Conservation (phyloP, 2,888 invertebrate genomes). For the Crepidodera aurea region DNA sequence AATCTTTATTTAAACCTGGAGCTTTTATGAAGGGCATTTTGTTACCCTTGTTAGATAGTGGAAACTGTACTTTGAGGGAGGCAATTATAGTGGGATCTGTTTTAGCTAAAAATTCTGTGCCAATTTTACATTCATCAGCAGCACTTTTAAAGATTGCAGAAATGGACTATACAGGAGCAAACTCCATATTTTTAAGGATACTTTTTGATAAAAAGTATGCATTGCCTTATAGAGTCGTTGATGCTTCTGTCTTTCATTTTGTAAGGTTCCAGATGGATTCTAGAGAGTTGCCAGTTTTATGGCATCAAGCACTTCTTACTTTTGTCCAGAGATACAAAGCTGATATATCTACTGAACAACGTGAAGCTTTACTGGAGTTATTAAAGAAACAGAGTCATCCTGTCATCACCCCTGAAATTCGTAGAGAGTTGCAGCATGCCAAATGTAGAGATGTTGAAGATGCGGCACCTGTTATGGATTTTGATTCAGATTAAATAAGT, state of each 20-base stretch:
- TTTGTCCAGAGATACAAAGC: conserved; percentile 96
- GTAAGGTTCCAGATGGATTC: conserved; percentile 87
- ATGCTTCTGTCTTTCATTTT: conserved; percentile 94
- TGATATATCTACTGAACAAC: conserved; percentile 92
- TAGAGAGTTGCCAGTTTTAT: conserved; percentile 89
- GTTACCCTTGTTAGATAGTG: conserved; percentile 80
- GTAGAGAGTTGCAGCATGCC: conserved; percentile 85
- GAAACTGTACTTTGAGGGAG: conserved; percentile 93
- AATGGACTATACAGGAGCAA: conserved; percentile 97
- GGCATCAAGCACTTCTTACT: conserved; percentile 95
- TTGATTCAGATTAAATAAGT: conserved; percentile 39
- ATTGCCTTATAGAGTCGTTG: conserved; percentile 92
- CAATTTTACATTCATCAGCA: conserved; percentile 93
- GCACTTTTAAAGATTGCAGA: conserved; percentile 95
- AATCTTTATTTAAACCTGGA: conserved; percentile 94
- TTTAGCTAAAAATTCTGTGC: conserved; percentile 89
- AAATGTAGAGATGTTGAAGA: conserved; percentile 71
- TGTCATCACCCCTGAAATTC: conserved; percentile 82
- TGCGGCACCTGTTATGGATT: conserved; percentile 51
- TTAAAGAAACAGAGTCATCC: conserved; percentile 76
- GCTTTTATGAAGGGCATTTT: conserved; percentile 95
- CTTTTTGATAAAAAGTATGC: conserved; percentile 98
- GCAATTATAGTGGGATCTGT: conserved; percentile 95
- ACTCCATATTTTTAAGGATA: conserved; percentile 92
- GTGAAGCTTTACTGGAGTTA: conserved; percentile 82